Evolutionary conservation across 2,888 invertebrate genomes (phyloP).

Genomic region (Xestoiulus laeticollis): DNA sequence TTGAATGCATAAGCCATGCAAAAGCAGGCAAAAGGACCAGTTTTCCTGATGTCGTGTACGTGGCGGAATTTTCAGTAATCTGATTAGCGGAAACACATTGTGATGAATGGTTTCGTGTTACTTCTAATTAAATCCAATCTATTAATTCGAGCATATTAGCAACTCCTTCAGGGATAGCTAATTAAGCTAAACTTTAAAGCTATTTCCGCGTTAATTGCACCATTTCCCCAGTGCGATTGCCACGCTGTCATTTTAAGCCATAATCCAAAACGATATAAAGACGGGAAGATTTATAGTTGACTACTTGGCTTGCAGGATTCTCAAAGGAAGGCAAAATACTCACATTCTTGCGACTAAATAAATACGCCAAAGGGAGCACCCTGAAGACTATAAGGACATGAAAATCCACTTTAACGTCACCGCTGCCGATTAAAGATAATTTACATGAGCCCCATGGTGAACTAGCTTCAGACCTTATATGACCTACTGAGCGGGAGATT

Average conservation of each 20-base stretch:
- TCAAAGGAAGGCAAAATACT: not conserved
- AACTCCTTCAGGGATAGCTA: not conserved
- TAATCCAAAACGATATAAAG: conserved; percentile 24
- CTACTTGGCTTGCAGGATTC: not conserved
- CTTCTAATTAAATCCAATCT: conserved; percentile 7
- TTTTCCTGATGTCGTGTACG: not conserved
- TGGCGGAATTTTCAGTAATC: not conserved
- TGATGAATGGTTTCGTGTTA: not conserved
- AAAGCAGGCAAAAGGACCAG: not conserved
- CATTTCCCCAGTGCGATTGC: not conserved
- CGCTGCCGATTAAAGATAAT: not conserved
- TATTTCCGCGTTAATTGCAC: conserved; percentile 29
- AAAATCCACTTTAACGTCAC: conserved; percentile 37
- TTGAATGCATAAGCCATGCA: not conserved
- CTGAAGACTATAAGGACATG: not conserved
- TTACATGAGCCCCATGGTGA: conserved; percentile 37
- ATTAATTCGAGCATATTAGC: not conserved
- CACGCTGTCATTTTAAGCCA: not conserved
- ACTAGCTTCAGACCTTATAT: conserved; percentile 22
- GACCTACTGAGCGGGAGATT: not conserved
- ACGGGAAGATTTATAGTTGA: conserved; percentile 7
- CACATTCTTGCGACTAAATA: conserved; percentile 29
- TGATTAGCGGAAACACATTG: not conserved
- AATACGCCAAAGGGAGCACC: conserved; percentile 21
- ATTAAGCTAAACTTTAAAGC: conserved; percentile 18